Evolutionary conservation across 2,888 invertebrate species (phyloP).

Genomic region (Empis stercorea): DNA sequence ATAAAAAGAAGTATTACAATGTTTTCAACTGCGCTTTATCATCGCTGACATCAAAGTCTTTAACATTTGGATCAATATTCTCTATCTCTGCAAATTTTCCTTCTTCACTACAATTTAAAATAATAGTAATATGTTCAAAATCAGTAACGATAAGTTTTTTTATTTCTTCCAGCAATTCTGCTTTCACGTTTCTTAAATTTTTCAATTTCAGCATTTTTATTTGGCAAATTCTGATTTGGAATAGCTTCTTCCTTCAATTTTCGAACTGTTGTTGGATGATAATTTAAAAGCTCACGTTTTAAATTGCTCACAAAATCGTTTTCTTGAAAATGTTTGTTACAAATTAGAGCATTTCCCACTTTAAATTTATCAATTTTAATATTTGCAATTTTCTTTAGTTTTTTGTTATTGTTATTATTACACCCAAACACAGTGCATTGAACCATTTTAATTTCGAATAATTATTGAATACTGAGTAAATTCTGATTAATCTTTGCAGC

Average conservation of each 20-base stretch:
- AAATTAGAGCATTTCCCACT: no score
- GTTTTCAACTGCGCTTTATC: not conserved
- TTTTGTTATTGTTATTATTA: no score
- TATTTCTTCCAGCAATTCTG: not conserved
- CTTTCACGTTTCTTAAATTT: not conserved
- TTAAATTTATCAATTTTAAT: no score
- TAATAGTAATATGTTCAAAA: not conserved
- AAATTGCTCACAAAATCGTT: no score
- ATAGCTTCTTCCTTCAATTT: not conserved
- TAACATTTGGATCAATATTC: not conserved
- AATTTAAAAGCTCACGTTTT: no score
- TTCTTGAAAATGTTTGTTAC: no score
- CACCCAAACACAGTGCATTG: no score
- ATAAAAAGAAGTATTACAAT: not conserved
- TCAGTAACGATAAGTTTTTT: not conserved
- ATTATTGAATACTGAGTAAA: no score
- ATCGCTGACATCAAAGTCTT: not conserved
- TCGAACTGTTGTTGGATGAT: not conserved
- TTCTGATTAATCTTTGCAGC: no score
- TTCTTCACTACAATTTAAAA: not conserved
- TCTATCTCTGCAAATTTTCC: no score
- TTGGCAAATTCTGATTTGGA: not conserved
- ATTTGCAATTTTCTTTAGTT: no score
- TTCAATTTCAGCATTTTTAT: not conserved
- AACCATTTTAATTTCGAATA: no score